Percentiles rank a stretch among this genome's conserved stretches.
Conservation (phyloP, 2,797 vertebrate genomes). For the Acanthurus leucopareius region DNA sequence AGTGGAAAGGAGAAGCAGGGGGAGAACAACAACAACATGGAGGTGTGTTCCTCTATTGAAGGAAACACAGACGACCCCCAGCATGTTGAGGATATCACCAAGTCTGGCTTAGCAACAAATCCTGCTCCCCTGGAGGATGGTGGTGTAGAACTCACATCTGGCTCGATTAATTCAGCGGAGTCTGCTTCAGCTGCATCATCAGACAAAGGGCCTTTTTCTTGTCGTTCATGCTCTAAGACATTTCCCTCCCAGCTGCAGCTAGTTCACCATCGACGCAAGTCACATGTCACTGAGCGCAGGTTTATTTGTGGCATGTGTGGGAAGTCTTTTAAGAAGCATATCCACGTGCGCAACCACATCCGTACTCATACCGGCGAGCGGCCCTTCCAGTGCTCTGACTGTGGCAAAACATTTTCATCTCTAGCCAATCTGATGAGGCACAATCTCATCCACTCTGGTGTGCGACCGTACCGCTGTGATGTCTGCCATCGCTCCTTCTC, state of each 20-base stretch:
- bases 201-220: slow-evolving; percentile 75
- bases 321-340: slow-evolving; percentile 92
- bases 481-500: slow-evolving; percentile 92
- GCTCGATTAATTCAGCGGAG: neutral
- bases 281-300: slow-evolving; percentile 86
- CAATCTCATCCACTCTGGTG: slow-evolving; percentile 91
- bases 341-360: slow-evolving; percentile 91
- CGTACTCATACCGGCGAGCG: slow-evolving; percentile 93
- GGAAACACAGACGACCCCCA: slow-evolving; percentile 12
- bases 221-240: slow-evolving; percentile 86
- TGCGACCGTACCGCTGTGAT: slow-evolving; percentile 90
- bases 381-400: slow-evolving; percentile 91
- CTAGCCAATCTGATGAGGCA: slow-evolving; percentile 92
- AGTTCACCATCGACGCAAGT: slow-evolving; percentile 86
- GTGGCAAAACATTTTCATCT: slow-evolving; percentile 91
- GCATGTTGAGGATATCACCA: slow-evolving; percentile 19
- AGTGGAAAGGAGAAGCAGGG: slow-evolving; percentile 7
- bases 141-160: neutral
- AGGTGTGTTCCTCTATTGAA: slow-evolving; percentile 21
- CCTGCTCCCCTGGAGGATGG: neutral
- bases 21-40: slow-evolving; percentile 45
- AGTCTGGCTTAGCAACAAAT: neutral
- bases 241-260: slow-evolving; percentile 88
- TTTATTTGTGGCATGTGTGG: slow-evolving; percentile 91
- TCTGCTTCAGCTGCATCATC: slow-evolving; percentile 10